Conservation (phyloP, 1,140 invertebrate species). For the Lutraria rhynchaena region DNA sequence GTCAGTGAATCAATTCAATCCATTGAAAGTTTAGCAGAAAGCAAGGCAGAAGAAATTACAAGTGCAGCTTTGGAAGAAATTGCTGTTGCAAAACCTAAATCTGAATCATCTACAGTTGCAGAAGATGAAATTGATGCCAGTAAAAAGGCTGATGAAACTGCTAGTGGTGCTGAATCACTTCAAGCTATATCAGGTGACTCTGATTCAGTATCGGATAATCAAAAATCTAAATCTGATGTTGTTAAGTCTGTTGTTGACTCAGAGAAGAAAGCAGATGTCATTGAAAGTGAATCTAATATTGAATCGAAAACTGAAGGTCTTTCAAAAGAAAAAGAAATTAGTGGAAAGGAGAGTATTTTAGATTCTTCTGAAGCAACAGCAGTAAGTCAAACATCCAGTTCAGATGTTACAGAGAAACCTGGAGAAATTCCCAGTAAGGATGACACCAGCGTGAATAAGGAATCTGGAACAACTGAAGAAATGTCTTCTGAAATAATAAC, state of each 20-base stretch:
- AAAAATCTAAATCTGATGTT: not conserved
- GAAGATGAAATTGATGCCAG: not conserved
- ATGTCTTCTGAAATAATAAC: too few relatives aligned
- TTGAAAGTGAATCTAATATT: not conserved
- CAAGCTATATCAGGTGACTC: too few relatives aligned
- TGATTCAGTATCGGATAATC: not conserved
- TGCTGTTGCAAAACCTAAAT: not conserved
- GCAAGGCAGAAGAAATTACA: slow-evolving; percentile 6
- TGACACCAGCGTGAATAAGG: too few relatives aligned
- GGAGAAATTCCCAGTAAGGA: too few relatives aligned
- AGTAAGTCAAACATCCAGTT: too few relatives aligned
- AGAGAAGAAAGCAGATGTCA: not conserved
- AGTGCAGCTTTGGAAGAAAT: slow-evolving; percentile 3
- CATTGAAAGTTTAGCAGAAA: slow-evolving; percentile 8
- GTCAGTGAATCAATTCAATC: not conserved
- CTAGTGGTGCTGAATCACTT: too few relatives aligned
- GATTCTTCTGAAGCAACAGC: too few relatives aligned
- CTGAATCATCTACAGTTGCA: too few relatives aligned
- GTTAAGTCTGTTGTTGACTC: not conserved
- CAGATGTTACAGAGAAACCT: too few relatives aligned
- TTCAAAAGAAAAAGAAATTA: not conserved
- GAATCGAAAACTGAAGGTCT: not conserved
- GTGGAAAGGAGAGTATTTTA: not conserved
- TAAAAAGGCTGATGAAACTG: not conserved
- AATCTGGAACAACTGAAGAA: too few relatives aligned